Conservation (phyloP, 1,140 invertebrate genomes). For the Sipha flava region DNA sequence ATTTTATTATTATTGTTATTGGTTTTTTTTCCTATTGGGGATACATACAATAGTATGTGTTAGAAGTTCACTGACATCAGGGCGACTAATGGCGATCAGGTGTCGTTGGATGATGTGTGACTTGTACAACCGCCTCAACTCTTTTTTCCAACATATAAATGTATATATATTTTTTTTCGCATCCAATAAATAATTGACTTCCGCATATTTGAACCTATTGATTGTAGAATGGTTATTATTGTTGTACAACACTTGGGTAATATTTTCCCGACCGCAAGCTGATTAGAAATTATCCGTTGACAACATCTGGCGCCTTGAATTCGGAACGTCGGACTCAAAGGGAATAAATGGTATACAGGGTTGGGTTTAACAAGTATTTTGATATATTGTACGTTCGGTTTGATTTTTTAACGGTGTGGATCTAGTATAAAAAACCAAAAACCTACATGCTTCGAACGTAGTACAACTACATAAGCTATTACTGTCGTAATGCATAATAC, state of each 20-base stretch:
- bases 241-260: neutral
- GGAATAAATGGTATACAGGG: too few relatives aligned
- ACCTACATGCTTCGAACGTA: too few relatives aligned
- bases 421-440: too few relatives aligned
- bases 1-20: constrained; percentile 28
- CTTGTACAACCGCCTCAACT: neutral
- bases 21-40: neutral
- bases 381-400: too few relatives aligned
- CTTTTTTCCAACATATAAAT: too few relatives aligned
- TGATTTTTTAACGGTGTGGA: too few relatives aligned
- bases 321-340: too few relatives aligned
- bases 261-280: neutral
- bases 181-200: constrained; percentile 25
- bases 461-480: too few relatives aligned
- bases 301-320: neutral
- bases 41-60: neutral
- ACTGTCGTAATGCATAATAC: too few relatives aligned
- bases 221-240: neutral
- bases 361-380: too few relatives aligned
- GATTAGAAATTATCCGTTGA: constrained; percentile 3
- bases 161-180: neutral
- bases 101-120: neutral
- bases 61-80: neutral
- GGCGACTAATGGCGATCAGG: constrained; percentile 22
- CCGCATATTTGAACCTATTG: constrained; percentile 27